Evolutionary conservation across 2,888 invertebrate genomes (phyloP).

Genomic region (Pocota personata): DNA sequence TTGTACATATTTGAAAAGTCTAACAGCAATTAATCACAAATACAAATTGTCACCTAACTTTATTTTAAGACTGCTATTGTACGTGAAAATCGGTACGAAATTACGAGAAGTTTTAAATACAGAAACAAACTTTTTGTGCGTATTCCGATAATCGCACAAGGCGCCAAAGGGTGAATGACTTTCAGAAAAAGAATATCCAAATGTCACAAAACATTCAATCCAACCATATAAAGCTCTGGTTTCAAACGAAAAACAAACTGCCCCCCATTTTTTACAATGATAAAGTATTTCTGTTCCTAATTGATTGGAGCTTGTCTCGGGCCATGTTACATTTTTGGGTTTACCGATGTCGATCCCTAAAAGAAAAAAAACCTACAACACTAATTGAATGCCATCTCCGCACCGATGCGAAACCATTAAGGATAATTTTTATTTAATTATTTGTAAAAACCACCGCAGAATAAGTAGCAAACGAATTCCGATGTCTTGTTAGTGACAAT

Average conservation of each 20-base stretch:
- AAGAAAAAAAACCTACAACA: slow-evolving; percentile 19
- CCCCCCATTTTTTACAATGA: not conserved
- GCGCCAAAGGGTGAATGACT: too few species aligned
- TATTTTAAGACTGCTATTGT: too few species aligned
- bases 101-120: too few species aligned
- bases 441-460: slow-evolving; percentile 70
- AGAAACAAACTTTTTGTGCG: too few species aligned
- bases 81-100: too few species aligned
- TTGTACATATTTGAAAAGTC: too few species aligned
- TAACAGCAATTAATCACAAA: too few species aligned
- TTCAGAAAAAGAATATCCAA: not conserved
- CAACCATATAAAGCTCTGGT: not conserved
- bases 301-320: slow-evolving; percentile 56
- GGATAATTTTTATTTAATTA: slow-evolving; percentile 74
- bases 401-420: slow-evolving; percentile 72
- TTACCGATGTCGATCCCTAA: slow-evolving; percentile 30
- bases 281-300: slow-evolving; percentile 53
- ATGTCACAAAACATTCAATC: not conserved
- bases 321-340: slow-evolving; percentile 48
- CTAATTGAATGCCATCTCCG: slow-evolving; percentile 72
- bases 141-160: too few species aligned
- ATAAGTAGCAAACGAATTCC: slow-evolving; percentile 76
- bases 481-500: slow-evolving; percentile 81
- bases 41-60: too few species aligned
- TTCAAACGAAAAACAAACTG: not conserved